Percentiles rank a stretch among this genome's conserved stretches.
phyloP scores from a whole-genome alignment of 1,140 invertebrate species.

The Drosophila hydei region DNA sequence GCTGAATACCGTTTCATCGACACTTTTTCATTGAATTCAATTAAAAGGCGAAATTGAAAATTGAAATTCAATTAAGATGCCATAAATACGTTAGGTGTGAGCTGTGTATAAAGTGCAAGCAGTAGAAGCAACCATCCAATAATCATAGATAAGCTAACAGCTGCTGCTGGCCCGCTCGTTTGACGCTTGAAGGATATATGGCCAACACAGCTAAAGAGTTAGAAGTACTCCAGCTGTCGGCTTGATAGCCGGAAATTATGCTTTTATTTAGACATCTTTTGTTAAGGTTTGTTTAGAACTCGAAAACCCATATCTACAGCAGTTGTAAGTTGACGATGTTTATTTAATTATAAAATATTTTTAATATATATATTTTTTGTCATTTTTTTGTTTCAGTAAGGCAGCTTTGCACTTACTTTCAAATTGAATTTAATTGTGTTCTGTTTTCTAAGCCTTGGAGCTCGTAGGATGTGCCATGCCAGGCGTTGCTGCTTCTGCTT shows the following conservation, averaged over 20 bases:
- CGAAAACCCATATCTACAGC: too few relatives aligned
- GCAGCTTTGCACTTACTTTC: not conserved
- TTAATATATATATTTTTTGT: too few relatives aligned
- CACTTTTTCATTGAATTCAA: conserved; percentile 82
- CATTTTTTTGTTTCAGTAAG: too few relatives aligned
- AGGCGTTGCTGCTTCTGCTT: not conserved
- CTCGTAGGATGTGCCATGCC: not conserved
- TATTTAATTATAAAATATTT: too few relatives aligned
- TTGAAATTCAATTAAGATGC: conserved; percentile 82
- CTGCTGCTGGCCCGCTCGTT: conserved; percentile 9
- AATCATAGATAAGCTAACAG: conserved; percentile 68
- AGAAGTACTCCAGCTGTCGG: too few relatives aligned
- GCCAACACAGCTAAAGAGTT: too few relatives aligned
- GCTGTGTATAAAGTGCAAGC: conserved; percentile 31
- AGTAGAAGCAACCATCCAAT: conserved; percentile 55
- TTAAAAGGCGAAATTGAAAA: conserved; percentile 81
- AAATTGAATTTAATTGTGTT: not conserved
- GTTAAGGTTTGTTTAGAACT: too few relatives aligned
- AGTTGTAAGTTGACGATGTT: too few relatives aligned
- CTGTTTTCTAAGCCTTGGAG: not conserved
- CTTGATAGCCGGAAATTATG: too few relatives aligned
- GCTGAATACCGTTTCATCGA: conserved; percentile 76
- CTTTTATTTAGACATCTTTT: too few relatives aligned
- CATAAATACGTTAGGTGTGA: conserved; percentile 66
- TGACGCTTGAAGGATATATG: too few relatives aligned